phyloP scores from a whole-genome alignment of 2,888 invertebrate species.

The Drosophila trichaetosa region DNA sequence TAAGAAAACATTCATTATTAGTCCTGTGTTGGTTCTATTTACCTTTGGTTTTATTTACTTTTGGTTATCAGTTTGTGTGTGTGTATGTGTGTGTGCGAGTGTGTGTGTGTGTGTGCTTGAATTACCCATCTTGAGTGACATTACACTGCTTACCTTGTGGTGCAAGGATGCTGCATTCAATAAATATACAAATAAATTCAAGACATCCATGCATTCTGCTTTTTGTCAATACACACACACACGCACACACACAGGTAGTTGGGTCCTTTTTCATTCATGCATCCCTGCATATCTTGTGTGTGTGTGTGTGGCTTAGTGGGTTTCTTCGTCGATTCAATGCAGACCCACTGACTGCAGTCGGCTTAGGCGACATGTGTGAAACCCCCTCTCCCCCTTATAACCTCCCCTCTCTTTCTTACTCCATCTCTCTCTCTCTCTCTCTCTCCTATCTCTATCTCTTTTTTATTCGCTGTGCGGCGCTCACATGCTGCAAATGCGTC shows the following conservation, averaged over 20 bases:
- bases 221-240: constrained; percentile 38
- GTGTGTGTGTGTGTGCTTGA: background rate
- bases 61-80: background rate
- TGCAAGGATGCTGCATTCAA: constrained; percentile 7
- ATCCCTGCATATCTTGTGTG: constrained; percentile 25
- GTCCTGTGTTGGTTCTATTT: constrained; percentile 3
- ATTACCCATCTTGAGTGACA: constrained; percentile 23
- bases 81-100: background rate
- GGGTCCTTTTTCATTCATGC: constrained; percentile 17
- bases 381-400: no score
- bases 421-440: background rate
- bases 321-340: constrained; percentile 29
- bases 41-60: constrained; percentile 3
- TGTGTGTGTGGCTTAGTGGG: constrained; percentile 14
- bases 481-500: constrained; percentile 61
- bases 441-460: background rate
- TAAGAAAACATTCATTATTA: background rate
- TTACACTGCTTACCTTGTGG: constrained; percentile 36
- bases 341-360: constrained; percentile 53
- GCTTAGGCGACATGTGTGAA: constrained; percentile 52
- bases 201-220: constrained; percentile 38
- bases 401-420: background rate
- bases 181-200: constrained; percentile 56
- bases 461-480: background rate
- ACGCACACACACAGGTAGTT: constrained; percentile 3